phyloP scores from a whole-genome alignment of 2,113 vertebrate species.

The Hipposideros armiger region DNA sequence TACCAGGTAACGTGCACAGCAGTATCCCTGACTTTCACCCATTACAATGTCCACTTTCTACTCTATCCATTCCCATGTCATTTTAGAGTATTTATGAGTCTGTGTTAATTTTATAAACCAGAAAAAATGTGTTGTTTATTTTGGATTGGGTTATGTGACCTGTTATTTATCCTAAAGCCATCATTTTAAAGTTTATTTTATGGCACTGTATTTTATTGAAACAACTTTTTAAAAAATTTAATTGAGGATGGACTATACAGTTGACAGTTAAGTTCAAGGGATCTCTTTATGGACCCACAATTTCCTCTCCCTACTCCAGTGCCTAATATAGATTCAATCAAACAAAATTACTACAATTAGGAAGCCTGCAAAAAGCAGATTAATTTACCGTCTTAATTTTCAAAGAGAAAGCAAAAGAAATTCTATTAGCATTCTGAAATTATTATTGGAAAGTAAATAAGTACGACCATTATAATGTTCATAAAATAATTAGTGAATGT shows the following conservation, averaged over 20 bases:
- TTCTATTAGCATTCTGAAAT: slow-evolving; percentile 64
- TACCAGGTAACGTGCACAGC: not conserved
- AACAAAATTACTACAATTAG: slow-evolving; percentile 64
- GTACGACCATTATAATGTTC: slow-evolving; percentile 47
- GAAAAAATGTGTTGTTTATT: not conserved
- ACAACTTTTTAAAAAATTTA: not conserved
- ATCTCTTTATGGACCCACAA: not conserved
- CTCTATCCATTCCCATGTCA: not conserved
- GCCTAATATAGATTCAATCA: slow-evolving; percentile 50
- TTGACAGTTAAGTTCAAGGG: not conserved
- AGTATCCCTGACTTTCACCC: not conserved
- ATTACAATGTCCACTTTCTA: not conserved
- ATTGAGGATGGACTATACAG: not conserved
- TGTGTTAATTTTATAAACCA: slow-evolving; percentile 46
- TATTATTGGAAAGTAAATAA: slow-evolving; percentile 70
- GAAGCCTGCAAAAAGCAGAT: slow-evolving; percentile 52
- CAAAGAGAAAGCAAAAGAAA: slow-evolving; percentile 61
- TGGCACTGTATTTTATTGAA: not conserved
- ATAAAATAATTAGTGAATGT: slow-evolving; percentile 64
- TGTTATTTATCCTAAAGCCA: slow-evolving; percentile 1
- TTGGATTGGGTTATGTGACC: not conserved
- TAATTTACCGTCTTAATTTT: slow-evolving; percentile 59
- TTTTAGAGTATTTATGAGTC: not conserved
- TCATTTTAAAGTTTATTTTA: slow-evolving; percentile 25
- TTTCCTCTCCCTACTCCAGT: not conserved